Base-by-base conservation (phyloP, 2,888 invertebrate species). In the Eupeodes latifasciatus region DNA sequence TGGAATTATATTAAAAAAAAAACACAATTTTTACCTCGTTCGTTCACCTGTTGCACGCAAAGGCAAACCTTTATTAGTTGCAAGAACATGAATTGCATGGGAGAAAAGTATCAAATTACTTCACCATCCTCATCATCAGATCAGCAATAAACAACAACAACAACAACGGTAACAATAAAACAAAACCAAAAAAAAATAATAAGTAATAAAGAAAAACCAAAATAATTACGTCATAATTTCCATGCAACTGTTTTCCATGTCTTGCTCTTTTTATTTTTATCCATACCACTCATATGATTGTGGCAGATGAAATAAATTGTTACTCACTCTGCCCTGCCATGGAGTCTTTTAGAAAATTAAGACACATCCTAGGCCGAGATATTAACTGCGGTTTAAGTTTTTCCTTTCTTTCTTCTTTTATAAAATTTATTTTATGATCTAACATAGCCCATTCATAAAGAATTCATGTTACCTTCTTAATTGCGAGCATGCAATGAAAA, bases 21-120 rank as follows among this genome's bases (percentile, higher is more conserved):
- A n/a, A 16, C 19, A 27, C n/a, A 51, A 40, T 40, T 40, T 59
- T 61, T 55, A 16, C 57, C 55, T 19, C 51, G 80, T 84, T 77
- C 87, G 62, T 87, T 84, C 80, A 87, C 87, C 87, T 87, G 87
- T 87, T 87, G 87, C 87, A 87, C 84, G 87, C 84, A 77, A 87
- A 27, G 61, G 87, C 84, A 77, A 87, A 27, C 66, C 84, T 80
- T 66, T 82, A 80, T 87, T 84, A 87, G 72, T 75, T 72, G 36
- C 72, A 59, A 80, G 80, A 72, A 80, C 80, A 83, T 80, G 87
- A 83, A 87, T 87, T 84, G 84, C 87, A 87, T 79, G 83, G 53
- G 79, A 77, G 76, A 80, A 81, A 80, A 76, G 75, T 84, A 80
- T 87, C 87, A 87, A 87, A 84, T 87, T 87, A 84, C 72, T 72